Base-by-base conservation (phyloP, 2,888 invertebrate genomes). In the Cephus pulcher region DNA sequence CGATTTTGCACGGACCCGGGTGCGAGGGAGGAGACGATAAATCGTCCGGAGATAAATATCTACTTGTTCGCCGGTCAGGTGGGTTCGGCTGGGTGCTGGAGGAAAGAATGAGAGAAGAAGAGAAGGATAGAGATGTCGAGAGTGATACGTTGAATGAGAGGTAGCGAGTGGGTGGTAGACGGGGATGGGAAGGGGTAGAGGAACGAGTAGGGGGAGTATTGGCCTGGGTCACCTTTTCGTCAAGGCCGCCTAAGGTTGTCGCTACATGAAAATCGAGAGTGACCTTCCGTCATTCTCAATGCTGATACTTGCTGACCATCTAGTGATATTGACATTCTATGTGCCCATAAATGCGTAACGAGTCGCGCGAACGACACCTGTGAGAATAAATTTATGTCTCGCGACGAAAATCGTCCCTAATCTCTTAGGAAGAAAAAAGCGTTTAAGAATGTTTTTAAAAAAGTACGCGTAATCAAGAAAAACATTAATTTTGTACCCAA, bases 11-110 rank as follows among this genome's bases (percentile, higher is more conserved):
- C 74, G 74, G 75, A n/a, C 37, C 37, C 80, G 15, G 40, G 56
- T 68, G 73, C 69, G 34, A 69, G 68, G 12, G 33, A 75, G 73
- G 75, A 77, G 73, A 80, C 79, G 75, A 80, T 80, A 77, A 80
- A 80, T 76, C 76, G 56, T 70, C 40, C 30, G 37, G 74, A 69
- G 75, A 78, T 78, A 32, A 79, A 34, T 77, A 75, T 69, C 74
- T 80, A 78, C 78, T 81, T 40, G 40, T 15, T 15, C 40, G 40
- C 2, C 4, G 40, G 40, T 40, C 40, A 40, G 40, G 40, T 40
- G 40, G 40, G 40, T 40, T 15, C 15, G 40, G 40, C 15, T 40
- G 40, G 40, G 6, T 40, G 40, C 40, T 40, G 40, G 74, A 12
- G 40, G n/a, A 69, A 71, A 34, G 71, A 37, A 33, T 9, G 40